phyloP scores from a whole-genome alignment of 2,797 vertebrate genomes.

The Alca torda region DNA sequence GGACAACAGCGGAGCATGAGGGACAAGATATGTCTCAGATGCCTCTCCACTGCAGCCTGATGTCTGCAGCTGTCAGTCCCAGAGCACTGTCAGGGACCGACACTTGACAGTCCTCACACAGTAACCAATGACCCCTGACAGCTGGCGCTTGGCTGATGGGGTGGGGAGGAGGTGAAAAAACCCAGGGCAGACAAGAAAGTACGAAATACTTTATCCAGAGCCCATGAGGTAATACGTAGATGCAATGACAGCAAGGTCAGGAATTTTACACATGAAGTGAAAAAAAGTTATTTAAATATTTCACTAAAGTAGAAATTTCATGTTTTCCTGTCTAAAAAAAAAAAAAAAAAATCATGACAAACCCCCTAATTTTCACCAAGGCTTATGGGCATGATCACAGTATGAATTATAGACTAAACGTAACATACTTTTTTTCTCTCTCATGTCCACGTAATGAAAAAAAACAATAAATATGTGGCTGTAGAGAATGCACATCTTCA shows the following conservation, averaged over 20 bases:
- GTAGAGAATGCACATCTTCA: background rate
- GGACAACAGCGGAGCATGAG: accelerated
- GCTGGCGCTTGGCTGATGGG: background rate
- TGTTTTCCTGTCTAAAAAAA: background rate
- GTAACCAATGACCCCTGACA: background rate
- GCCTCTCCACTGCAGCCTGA: background rate
- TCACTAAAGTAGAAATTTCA: background rate
- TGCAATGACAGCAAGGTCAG: background rate
- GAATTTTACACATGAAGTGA: background rate
- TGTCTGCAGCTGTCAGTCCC: background rate
- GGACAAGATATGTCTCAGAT: background rate
- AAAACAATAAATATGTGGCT: background rate
- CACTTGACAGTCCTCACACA: background rate
- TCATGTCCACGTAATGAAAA: background rate
- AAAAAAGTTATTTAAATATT: background rate
- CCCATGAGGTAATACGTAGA: background rate
- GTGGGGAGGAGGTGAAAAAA: background rate
- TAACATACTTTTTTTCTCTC: background rate
- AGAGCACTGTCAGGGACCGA: background rate
- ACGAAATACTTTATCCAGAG: background rate
- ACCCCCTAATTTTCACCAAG: background rate
- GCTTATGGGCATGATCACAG: background rate
- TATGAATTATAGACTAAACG: background rate
- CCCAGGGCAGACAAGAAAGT: background rate
- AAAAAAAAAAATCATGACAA: too few relatives aligned